phyloP scores from a whole-genome alignment of 1,140 invertebrate species.

The Hypsibius dujardini region DNA sequence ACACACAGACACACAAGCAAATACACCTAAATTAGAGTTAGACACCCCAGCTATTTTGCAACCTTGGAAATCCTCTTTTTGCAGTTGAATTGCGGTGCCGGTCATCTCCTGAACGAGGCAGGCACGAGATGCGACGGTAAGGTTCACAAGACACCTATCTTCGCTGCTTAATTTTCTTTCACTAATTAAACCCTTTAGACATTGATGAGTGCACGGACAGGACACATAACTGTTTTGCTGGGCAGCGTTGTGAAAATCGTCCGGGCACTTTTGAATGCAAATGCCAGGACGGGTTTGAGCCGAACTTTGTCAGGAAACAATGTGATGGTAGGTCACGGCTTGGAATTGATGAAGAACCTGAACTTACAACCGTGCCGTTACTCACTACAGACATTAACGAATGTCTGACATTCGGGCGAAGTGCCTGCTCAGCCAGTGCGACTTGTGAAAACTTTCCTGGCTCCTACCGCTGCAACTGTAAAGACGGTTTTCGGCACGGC shows the following conservation, averaged over 20 bases:
- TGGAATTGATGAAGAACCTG: background rate
- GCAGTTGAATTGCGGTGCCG: slow-evolving; percentile 26
- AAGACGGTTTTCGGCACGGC: slow-evolving; percentile 48
- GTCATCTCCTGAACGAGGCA: slow-evolving; percentile 32
- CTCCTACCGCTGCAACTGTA: slow-evolving; percentile 54
- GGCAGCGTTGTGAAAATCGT: slow-evolving; percentile 55
- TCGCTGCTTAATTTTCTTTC: too few species aligned
- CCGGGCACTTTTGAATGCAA: slow-evolving; percentile 53
- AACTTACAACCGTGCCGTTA: background rate
- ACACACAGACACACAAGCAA: too few species aligned
- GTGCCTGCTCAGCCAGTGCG: slow-evolving; percentile 35
- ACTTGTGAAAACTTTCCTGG: slow-evolving; percentile 43
- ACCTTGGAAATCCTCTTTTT: background rate
- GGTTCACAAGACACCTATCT: too few species aligned
- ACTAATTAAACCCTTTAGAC: too few species aligned
- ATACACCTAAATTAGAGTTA: background rate
- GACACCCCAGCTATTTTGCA: background rate
- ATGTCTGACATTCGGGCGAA: slow-evolving; percentile 35
- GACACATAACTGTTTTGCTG: slow-evolving; percentile 38
- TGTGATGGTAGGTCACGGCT: slow-evolving; percentile 32
- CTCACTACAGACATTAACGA: slow-evolving; percentile 43
- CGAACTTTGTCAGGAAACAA: slow-evolving; percentile 25
- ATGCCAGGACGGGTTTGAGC: slow-evolving; percentile 34
- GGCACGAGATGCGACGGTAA: slow-evolving; percentile 35
- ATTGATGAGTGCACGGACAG: slow-evolving; percentile 33